Evolutionary conservation across 2,888 invertebrate species (phyloP), one percentile per base, ranked within the genome.

Genomic region (Spatulosminthurus flaviceps): DNA sequence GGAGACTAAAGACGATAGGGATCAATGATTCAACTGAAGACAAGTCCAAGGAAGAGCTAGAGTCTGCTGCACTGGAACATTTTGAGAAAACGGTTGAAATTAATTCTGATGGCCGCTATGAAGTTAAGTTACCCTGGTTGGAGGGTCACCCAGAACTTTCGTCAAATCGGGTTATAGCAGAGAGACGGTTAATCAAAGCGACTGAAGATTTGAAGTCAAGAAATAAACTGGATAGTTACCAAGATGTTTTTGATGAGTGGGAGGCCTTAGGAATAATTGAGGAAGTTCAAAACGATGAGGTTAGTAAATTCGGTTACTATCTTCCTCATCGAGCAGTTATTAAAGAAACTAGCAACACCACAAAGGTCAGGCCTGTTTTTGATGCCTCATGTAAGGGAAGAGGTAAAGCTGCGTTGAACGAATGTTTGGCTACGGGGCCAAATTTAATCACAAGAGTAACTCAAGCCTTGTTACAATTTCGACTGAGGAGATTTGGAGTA

Each of bases 281-380:
- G 28, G 64, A 67, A 22, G 86, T 86, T 0, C n/a, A 4, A 2
- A 64, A 16, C 4, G 5, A 21, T 71, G 41, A 29, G 4, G 16
- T n/a, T 19, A 5, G 11, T 13, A 41, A 29, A 28, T 19, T 26
- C 19, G 21, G n/a, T n/a, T 64, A 75, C n/a, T 75, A 64, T 28
- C 28, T 84, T 16, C 83, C 82, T 42, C 84, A 83, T 73, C 66
- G 81, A 19, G 80, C 71, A 28, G 81, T 84, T 24, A 26, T 84
- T 16, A 83, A 83, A 70, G 71, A 26, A 0, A 43, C 5, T 7
- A 42, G 22, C n/a, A 7, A 11, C 28, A 64, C 75, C 1, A 73
- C 73, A 2, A 43, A 43, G 11, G 24, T 73, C 4, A 42, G 73
- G n/a, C 73, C 73, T 2, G 73, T 73, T 1, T 73, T 73, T 26